Percentiles rank a stretch among this genome's conserved stretches.
Conservation (phyloP, 2,113 vertebrate genomes). For the Apaloderma vittatum region DNA sequence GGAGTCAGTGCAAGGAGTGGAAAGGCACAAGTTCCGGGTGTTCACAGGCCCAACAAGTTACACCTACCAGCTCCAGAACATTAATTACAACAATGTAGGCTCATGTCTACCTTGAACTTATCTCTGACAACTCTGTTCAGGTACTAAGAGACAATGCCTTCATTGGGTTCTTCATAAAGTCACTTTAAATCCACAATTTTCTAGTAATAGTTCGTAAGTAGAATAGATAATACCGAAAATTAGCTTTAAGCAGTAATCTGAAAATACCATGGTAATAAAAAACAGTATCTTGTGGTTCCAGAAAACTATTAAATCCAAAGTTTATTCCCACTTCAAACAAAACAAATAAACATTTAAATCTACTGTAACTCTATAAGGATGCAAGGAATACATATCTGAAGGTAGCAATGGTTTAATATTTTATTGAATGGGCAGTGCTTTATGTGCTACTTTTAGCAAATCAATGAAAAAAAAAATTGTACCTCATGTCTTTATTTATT, state of each 20-base stretch:
- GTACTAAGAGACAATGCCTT: neutral
- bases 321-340: conserved; percentile 31
- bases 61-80: accelerated
- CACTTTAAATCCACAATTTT: neutral
- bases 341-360: neutral
- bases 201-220: neutral
- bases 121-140: neutral
- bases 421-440: conserved; percentile 27
- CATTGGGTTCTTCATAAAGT: neutral
- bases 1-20: accelerated
- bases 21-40: neutral
- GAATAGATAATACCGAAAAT: neutral
- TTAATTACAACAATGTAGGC: neutral
- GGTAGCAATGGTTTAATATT: neutral
- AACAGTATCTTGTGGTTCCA: neutral
- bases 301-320: conserved; percentile 27
- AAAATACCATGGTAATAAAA: neutral
- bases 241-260: neutral
- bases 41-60: neutral
- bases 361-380: neutral
- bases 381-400: neutral
- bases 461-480: neutral
- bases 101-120: accelerated
- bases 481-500: conserved; percentile 34
- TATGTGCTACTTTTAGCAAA: neutral